A percentile compares a stretch with the other conserved stretches of the same genome.
Evolutionary conservation across 2,797 vertebrate species (phyloP).

Genomic region (Chelon labrosus): DNA sequence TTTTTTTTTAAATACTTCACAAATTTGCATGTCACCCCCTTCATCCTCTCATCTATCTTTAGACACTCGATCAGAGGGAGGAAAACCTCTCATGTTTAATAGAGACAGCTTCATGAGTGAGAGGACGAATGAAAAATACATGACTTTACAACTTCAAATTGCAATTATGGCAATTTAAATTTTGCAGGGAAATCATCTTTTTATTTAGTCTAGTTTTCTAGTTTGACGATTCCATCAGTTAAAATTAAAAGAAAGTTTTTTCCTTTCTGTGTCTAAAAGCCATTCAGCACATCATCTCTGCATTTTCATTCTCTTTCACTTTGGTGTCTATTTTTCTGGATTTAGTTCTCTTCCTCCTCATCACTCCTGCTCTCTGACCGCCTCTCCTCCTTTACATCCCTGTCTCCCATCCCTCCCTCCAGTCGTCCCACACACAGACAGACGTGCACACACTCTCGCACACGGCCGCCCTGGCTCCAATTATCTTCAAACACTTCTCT

Average conservation of each 20-base stretch:
- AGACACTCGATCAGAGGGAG: neutral
- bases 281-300: neutral
- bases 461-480: constrained; percentile 81
- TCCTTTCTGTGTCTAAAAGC: neutral
- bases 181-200: neutral
- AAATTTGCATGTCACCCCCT: too few species aligned
- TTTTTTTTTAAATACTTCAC: too few species aligned
- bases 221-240: neutral
- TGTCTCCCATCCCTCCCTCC: constrained; percentile 73
- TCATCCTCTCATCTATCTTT: neutral
- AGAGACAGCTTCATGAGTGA: too few species aligned
- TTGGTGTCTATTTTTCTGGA: neutral
- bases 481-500: constrained; percentile 87
- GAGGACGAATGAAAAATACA: too few species aligned
- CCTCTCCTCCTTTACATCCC: constrained; percentile 75
- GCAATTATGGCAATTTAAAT: too few species aligned
- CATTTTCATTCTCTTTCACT: neutral
- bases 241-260: neutral
- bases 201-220: neutral
- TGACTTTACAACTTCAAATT: too few species aligned
- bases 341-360: constrained; percentile 17
- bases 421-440: constrained; percentile 62
- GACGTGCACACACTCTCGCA: constrained; percentile 39
- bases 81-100: neutral
- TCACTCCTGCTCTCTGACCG: constrained; percentile 54